These are phyloP conservation scores for Amphibalanus amphitrite DNA, from an alignment of 1,140 invertebrate genomes.

Conservation along the genomic window DNA sequence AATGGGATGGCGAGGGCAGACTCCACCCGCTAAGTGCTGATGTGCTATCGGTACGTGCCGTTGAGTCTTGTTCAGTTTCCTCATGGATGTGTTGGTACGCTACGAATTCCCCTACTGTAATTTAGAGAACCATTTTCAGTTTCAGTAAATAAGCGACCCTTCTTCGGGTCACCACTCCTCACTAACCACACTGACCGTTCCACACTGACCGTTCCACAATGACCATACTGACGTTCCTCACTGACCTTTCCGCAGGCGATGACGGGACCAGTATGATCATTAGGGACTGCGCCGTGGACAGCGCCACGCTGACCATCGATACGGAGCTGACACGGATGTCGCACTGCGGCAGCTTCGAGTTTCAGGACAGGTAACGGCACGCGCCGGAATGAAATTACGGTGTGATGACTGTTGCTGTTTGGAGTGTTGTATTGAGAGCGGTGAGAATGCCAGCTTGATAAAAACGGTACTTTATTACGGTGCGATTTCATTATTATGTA, in stretches of 20 bases:
- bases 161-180: no score
- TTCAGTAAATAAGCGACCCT: no score
- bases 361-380: constrained; percentile 24
- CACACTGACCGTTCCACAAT: no score
- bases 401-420: neutral
- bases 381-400: neutral
- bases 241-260: constrained; percentile 14
- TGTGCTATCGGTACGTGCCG: no score
- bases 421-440: neutral
- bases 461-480: neutral
- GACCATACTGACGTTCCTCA: no score
- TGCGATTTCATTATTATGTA: neutral
- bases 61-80: no score
- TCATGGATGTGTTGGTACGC: no score
- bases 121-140: no score
- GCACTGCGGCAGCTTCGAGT: constrained; percentile 30
- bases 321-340: constrained; percentile 29
- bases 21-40: no score
- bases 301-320: constrained; percentile 29
- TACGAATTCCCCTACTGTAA: no score
- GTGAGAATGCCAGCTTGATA: neutral
- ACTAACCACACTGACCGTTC: no score
- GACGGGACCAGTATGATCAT: constrained; percentile 24
- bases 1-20: no score
- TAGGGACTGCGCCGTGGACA: constrained; percentile 35